Conservation (phyloP, 2,113 vertebrate species). For the Bubo blakistoni region DNA sequence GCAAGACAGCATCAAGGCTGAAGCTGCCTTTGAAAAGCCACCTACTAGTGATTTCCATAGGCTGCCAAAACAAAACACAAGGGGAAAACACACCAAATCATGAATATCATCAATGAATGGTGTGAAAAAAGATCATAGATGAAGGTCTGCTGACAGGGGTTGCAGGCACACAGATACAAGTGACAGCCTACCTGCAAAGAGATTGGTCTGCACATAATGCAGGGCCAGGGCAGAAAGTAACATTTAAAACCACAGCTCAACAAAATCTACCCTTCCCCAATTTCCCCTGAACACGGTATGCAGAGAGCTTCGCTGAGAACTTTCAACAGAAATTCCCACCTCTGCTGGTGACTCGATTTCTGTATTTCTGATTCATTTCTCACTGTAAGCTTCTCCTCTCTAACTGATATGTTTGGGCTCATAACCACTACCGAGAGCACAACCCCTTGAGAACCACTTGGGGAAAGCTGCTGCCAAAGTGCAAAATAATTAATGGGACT, state of each 20-base stretch:
- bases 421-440: neutral
- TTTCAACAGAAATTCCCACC: neutral
- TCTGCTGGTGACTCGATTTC: neutral
- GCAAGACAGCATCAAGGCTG: neutral
- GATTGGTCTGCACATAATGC: neutral
- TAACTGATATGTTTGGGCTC: neutral
- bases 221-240: neutral
- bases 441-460: neutral
- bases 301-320: neutral
- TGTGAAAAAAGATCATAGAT: neutral
- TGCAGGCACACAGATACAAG: neutral
- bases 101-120: too few relatives aligned
- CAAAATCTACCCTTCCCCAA: neutral
- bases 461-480: neutral
- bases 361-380: neutral
- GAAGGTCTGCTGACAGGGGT: neutral
- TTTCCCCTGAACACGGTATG: neutral
- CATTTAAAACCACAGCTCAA: neutral
- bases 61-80: neutral
- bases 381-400: neutral
- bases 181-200: neutral
- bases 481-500: neutral
- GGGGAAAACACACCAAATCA: neutral
- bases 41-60: neutral
- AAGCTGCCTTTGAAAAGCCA: neutral